phyloP scores from a whole-genome alignment of 2,797 vertebrate genomes.

The Mus spretus region DNA sequence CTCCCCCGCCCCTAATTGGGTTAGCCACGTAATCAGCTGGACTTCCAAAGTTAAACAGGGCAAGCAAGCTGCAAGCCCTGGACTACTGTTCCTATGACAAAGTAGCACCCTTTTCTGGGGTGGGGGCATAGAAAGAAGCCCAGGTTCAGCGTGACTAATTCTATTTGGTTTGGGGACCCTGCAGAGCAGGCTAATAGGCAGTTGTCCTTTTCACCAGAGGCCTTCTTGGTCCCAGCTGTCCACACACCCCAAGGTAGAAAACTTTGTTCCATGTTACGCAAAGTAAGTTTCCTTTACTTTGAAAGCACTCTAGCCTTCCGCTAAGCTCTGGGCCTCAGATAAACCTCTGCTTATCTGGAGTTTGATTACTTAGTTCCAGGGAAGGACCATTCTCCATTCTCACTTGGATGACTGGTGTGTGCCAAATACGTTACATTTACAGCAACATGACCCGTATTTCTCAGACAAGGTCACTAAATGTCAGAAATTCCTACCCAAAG shows the following conservation, averaged over 20 bases:
- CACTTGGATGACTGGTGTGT: background rate
- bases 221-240: background rate
- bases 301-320: background rate
- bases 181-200: background rate
- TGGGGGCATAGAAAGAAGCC: background rate
- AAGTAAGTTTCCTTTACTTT: background rate
- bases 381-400: background rate
- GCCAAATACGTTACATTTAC: background rate
- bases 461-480: background rate
- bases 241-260: background rate
- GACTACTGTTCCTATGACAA: background rate
- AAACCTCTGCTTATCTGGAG: background rate
- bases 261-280: background rate
- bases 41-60: background rate
- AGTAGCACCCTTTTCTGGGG: background rate
- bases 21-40: constrained; percentile 10
- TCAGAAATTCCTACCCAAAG: background rate
- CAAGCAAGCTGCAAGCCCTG: background rate
- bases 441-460: background rate
- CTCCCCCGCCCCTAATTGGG: background rate
- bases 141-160: background rate
- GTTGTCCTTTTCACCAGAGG: background rate
- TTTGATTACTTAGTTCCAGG: background rate
- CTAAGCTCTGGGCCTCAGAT: background rate
- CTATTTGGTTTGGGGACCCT: background rate